Conservation (phyloP, 2,797 vertebrate species). For the Mus minutoides region DNA sequence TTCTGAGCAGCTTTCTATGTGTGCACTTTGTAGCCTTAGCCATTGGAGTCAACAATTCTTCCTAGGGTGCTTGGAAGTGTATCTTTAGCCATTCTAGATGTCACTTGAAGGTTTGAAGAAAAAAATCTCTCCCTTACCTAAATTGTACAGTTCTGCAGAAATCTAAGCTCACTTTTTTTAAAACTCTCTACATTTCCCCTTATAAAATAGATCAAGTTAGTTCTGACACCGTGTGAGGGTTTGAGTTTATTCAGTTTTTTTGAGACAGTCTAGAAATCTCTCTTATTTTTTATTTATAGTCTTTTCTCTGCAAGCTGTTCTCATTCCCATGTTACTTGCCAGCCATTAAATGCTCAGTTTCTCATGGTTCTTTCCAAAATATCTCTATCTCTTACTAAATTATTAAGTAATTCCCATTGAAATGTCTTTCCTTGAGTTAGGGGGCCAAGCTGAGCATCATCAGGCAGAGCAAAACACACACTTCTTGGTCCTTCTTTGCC, state of each 20-base stretch:
- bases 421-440: constrained; percentile 59
- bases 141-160: constrained; percentile 45
- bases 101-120: neutral
- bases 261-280: constrained; percentile 66
- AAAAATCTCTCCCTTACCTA: neutral
- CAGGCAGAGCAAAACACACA: constrained; percentile 18
- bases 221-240: constrained; percentile 59
- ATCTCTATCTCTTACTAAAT: constrained; percentile 67
- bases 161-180: constrained; percentile 44
- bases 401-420: constrained; percentile 73
- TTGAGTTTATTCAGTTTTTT: constrained; percentile 56
- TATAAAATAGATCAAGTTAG: constrained; percentile 66
- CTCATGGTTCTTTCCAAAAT: constrained; percentile 72
- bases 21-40: constrained; percentile 20
- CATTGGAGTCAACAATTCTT: constrained; percentile 14
- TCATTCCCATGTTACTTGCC: constrained; percentile 51
- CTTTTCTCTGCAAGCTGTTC: constrained; percentile 65
- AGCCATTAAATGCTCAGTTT: constrained; percentile 57
- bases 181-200: constrained; percentile 50
- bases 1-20: constrained; percentile 12
- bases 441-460: constrained; percentile 1
- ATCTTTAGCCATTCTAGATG: constrained; percentile 4
- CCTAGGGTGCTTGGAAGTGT: neutral
- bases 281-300: constrained; percentile 77
- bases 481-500: constrained; percentile 43